Evolutionary conservation across 2,113 vertebrate species (phyloP).

Genomic region (Oryzias woworae): DNA sequence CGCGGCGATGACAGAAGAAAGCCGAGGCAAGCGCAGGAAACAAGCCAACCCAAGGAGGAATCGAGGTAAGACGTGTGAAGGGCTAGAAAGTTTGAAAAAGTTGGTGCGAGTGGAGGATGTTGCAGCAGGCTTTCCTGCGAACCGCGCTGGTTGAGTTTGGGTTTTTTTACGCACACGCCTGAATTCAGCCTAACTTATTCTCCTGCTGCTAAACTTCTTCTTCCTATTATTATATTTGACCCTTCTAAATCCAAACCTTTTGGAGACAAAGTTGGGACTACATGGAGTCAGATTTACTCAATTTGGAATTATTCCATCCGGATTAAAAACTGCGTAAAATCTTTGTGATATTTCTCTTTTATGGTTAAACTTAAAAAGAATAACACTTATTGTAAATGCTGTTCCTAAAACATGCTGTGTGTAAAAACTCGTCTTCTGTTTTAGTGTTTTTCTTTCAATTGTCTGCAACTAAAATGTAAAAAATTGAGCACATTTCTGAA

Average conservation of each 20-base stretch:
- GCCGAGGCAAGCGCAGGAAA: conserved; percentile 80
- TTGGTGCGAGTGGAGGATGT: conserved; percentile 37
- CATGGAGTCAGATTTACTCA: background rate
- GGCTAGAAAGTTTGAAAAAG: conserved; percentile 39
- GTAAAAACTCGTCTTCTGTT: too few species aligned
- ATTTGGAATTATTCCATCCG: conserved; percentile 23
- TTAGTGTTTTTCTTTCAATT: too few species aligned
- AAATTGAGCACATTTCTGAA: too few species aligned
- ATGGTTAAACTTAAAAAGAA: too few species aligned
- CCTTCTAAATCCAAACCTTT: too few species aligned
- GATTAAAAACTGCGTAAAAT: background rate
- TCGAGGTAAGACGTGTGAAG: conserved; percentile 69
- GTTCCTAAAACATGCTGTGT: too few species aligned
- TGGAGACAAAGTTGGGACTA: background rate
- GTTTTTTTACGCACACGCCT: background rate
- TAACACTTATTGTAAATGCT: too few species aligned
- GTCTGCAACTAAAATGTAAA: too few species aligned
- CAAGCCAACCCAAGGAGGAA: conserved; percentile 82
- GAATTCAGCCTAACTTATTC: background rate
- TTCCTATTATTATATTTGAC: too few species aligned
- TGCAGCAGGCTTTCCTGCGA: conserved; percentile 4
- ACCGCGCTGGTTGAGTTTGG: background rate
- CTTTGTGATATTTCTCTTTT: background rate
- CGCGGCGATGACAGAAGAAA: conserved; percentile 78
- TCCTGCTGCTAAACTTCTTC: too few species aligned